These are phyloP conservation scores for Trogon melanurus DNA, from an alignment of 2,113 vertebrate genomes.

Conservation along the genomic window DNA sequence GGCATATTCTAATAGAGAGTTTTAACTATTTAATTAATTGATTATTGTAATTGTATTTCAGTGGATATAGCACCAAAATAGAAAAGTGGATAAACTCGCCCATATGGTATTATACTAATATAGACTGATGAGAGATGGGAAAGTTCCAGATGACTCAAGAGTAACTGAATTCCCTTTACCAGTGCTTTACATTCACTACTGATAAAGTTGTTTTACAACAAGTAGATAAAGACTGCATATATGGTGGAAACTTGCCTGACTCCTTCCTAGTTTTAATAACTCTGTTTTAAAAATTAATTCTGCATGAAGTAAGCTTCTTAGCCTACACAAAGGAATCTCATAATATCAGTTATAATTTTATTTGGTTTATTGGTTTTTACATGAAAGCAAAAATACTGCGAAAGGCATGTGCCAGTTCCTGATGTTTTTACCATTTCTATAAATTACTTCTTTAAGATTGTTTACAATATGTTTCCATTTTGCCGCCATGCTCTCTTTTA, in stretches of 20 bases:
- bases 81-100: background rate
- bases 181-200: background rate
- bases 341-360: slow-evolving; percentile 24
- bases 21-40: background rate
- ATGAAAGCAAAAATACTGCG: slow-evolving; percentile 4
- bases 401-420: slow-evolving; percentile 9
- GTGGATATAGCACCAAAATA: background rate
- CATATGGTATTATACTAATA: background rate
- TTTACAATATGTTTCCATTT: slow-evolving; percentile 56
- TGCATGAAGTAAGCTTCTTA: slow-evolving; percentile 8
- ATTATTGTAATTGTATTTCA: background rate
- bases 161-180: background rate
- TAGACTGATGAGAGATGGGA: background rate
- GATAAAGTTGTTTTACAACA: background rate
- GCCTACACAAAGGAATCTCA: background rate
- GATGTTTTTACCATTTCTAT: slow-evolving; percentile 30
- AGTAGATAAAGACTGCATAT: background rate
- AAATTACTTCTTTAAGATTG: slow-evolving; percentile 36
- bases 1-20: background rate
- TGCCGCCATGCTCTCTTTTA: slow-evolving; percentile 53
- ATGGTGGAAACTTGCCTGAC: background rate
- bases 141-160: background rate
- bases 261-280: slow-evolving; percentile 22
- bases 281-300: slow-evolving; percentile 60
- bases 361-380: slow-evolving; percentile 15